These are phyloP conservation scores for Morone chrysops DNA, from an alignment of 2,113 vertebrate genomes.

Conservation along the genomic window DNA sequence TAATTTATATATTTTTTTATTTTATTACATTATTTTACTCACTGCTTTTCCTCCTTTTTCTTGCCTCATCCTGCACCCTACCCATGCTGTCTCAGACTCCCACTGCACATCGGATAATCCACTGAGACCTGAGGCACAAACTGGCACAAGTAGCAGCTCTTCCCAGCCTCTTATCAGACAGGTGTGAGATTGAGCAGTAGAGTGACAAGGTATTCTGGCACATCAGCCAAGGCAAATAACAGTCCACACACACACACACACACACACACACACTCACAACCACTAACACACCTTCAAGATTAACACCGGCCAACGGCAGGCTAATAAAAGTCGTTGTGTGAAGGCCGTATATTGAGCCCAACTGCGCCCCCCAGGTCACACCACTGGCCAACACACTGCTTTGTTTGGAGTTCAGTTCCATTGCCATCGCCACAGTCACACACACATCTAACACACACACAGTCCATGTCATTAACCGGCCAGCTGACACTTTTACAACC, in stretches of 20 bases:
- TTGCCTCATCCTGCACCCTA: background rate
- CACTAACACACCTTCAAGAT: slow-evolving; percentile 34
- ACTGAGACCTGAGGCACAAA: slow-evolving; percentile 16
- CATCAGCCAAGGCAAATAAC: slow-evolving; percentile 58
- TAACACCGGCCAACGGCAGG: slow-evolving; percentile 59
- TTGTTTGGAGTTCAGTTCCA: slow-evolving; percentile 75
- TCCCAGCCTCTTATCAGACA: slow-evolving; percentile 65
- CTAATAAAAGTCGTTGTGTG: slow-evolving; percentile 72
- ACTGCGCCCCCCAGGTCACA: slow-evolving; percentile 32
- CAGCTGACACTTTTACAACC: slow-evolving; percentile 75
- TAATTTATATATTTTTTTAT: background rate
- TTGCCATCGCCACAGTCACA: slow-evolving; percentile 57
- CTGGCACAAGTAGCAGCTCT: slow-evolving; percentile 52
- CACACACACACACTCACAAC: slow-evolving; percentile 32
- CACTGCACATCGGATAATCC: background rate
- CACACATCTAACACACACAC: slow-evolving; percentile 12
- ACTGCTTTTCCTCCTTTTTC: background rate
- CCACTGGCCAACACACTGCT: slow-evolving; percentile 28
- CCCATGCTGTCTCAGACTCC: slow-evolving; percentile 1
- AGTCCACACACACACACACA: slow-evolving; percentile 19
- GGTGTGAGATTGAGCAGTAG: slow-evolving; percentile 48
- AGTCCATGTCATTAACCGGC: slow-evolving; percentile 58
- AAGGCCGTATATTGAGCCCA: slow-evolving; percentile 51
- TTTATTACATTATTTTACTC: background rate
- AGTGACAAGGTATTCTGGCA: slow-evolving; percentile 50